Percentiles rank a stretch among this genome's conserved stretches.
These are phyloP conservation scores for Lacerta viridis DNA, from an alignment of 2,797 vertebrate genomes.

Conservation along the genomic window DNA sequence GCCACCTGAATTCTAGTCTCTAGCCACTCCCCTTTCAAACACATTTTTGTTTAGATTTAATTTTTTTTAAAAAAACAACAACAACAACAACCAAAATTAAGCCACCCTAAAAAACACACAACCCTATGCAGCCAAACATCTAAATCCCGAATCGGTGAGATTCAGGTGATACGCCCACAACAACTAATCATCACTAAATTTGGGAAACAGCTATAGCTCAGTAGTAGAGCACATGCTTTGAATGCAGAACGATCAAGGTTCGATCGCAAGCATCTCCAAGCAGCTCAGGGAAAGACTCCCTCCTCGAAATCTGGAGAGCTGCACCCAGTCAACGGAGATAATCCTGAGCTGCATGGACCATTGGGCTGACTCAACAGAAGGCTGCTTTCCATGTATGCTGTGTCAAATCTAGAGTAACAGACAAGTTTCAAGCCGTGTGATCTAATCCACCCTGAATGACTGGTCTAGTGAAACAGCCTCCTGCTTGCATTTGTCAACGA, in stretches of 20 bases:
- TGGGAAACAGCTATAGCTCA: no score
- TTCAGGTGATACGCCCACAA: background rate
- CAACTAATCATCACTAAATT: no score
- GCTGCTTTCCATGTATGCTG: background rate
- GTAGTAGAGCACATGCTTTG: no score
- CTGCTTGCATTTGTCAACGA: background rate
- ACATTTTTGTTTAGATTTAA: background rate
- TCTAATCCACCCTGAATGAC: background rate
- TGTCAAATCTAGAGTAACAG: background rate
- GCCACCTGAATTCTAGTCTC: background rate
- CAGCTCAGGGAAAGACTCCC: no score
- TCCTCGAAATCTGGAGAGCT: no score
- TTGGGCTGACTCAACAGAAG: no score
- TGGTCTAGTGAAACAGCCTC: background rate
- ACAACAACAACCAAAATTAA: background rate
- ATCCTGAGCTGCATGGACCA: no score
- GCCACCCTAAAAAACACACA: background rate
- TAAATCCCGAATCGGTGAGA: background rate
- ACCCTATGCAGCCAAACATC: background rate
- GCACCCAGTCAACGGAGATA: no score
- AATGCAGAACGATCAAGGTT: no score
- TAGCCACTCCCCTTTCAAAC: background rate
- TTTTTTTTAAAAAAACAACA: no score
- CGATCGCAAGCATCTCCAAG: no score
- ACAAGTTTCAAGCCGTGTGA: background rate